Conservation (phyloP, 2,888 invertebrate species). For the Himalopsyche kuldschensis region DNA sequence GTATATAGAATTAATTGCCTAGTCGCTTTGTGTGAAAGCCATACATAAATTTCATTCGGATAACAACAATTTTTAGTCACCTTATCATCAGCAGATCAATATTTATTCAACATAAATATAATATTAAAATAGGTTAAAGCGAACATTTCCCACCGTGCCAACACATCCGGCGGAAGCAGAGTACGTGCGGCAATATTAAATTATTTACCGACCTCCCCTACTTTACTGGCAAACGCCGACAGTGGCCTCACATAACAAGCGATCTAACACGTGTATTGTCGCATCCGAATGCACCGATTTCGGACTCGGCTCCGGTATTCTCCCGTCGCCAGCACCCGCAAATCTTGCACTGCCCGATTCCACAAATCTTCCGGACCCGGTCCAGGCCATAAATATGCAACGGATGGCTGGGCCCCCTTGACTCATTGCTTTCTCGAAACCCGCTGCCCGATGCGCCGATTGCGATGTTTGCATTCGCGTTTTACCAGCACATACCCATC, state of each 20-base stretch:
- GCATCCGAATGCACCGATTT: background rate
- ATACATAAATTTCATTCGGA: too few species aligned
- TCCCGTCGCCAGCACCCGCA: background rate
- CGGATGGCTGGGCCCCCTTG: conserved; percentile 11
- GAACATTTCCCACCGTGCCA: background rate
- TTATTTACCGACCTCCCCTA: background rate
- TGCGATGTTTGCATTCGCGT: background rate
- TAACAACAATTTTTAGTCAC: too few species aligned
- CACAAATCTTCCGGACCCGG: conserved; percentile 13
- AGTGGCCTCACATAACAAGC: background rate
- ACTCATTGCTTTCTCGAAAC: conserved; percentile 19
- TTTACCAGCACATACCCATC: background rate
- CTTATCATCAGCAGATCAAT: background rate
- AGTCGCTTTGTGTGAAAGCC: too few species aligned
- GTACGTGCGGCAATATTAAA: background rate
- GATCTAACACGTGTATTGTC: background rate
- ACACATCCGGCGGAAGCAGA: background rate
- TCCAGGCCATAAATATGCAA: conserved; percentile 17
- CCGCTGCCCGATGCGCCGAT: background rate
- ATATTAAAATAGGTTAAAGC: background rate
- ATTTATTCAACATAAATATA: background rate
- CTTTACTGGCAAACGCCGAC: background rate
- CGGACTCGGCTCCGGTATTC: background rate
- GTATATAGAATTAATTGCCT: too few species aligned
- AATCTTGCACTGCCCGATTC: background rate